phyloP scores from a whole-genome alignment of 2,113 vertebrate species.

The Centropus bengalensis region DNA sequence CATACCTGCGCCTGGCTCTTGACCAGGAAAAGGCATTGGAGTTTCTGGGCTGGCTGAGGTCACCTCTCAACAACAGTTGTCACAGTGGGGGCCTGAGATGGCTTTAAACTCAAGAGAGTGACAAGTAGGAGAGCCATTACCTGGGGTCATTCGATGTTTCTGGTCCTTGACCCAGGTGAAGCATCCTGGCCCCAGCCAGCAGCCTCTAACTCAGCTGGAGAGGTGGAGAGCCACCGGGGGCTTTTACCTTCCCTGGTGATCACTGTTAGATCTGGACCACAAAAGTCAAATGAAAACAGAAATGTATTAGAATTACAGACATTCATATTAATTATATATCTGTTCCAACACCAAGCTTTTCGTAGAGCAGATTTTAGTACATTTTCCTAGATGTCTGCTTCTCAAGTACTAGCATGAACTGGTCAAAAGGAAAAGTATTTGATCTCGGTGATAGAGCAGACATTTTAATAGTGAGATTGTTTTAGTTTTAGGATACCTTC shows the following conservation, averaged over 20 bases:
- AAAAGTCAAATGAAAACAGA: neutral
- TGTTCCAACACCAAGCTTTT: neutral
- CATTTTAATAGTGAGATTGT: neutral
- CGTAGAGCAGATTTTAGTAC: neutral
- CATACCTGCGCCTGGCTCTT: neutral
- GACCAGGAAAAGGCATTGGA: neutral
- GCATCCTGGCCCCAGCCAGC: accelerated
- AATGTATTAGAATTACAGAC: neutral
- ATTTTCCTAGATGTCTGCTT: neutral
- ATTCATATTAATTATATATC: neutral
- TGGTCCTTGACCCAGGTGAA: neutral
- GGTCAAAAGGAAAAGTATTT: neutral
- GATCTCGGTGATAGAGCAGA: neutral
- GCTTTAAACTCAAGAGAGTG: neutral
- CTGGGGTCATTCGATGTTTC: neutral
- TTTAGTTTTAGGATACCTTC: constrained; percentile 7
- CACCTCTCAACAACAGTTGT: neutral
- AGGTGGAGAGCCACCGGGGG: neutral
- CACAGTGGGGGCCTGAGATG: neutral
- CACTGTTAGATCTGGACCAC: neutral
- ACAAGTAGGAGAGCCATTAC: too few species aligned
- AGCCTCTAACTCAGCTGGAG: neutral
- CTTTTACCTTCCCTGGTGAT: neutral
- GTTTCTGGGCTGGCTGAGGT: neutral
- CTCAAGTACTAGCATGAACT: neutral